Conservation (phyloP, 2,113 vertebrate genomes). For the Aphyosemion australe region DNA sequence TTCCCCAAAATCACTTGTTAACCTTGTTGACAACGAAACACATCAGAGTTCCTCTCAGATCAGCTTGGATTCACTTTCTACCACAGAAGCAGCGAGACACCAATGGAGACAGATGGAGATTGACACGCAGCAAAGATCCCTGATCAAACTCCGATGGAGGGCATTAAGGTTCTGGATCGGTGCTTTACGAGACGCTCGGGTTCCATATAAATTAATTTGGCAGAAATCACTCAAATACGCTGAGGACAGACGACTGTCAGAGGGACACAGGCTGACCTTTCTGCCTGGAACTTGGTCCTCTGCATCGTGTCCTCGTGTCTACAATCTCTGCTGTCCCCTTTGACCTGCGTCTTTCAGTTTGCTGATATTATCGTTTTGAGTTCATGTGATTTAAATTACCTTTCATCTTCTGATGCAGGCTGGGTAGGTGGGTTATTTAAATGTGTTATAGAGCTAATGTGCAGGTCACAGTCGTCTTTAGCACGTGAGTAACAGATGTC, state of each 20-base stretch:
- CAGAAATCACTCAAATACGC: not conserved
- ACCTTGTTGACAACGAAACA: not conserved
- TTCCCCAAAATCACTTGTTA: too few species aligned
- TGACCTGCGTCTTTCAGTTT: not conserved
- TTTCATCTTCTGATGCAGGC: not conserved
- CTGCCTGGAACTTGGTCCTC: not conserved
- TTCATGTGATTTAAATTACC: not conserved
- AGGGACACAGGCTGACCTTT: slow-evolving; percentile 7
- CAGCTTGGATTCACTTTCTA: not conserved
- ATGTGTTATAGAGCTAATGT: not conserved
- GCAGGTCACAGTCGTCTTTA: not conserved
- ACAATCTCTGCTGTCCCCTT: not conserved
- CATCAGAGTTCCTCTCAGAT: not conserved
- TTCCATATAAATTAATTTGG: not conserved
- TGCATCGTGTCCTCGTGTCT: not conserved
- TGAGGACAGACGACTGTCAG: not conserved
- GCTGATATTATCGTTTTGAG: not conserved
- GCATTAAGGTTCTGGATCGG: not conserved
- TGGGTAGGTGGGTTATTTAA: slow-evolving; percentile 1
- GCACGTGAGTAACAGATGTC: not conserved
- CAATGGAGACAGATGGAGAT: not conserved
- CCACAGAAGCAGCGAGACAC: not conserved
- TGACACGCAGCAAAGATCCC: not conserved
- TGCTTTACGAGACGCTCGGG: not conserved
- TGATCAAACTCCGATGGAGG: not conserved